phyloP scores from a whole-genome alignment of 1,140 invertebrate species.

The Campoletis sonorensis region DNA sequence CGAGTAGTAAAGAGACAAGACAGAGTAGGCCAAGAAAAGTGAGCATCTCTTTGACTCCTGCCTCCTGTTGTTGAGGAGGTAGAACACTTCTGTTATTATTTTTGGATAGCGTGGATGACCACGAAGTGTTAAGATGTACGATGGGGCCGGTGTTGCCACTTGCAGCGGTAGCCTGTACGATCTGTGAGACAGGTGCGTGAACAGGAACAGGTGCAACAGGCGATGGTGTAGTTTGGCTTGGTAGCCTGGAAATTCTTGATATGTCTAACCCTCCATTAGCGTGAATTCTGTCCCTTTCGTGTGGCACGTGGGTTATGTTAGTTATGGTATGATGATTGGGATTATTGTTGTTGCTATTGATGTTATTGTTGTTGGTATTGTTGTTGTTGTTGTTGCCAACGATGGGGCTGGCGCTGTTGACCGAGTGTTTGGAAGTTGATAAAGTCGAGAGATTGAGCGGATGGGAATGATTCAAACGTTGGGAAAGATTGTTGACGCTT shows the following conservation, averaged over 20 bases:
- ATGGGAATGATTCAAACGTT: conserved; percentile 73
- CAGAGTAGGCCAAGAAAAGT: conserved; percentile 91
- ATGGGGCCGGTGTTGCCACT: conserved; percentile 59
- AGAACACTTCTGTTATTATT: conserved; percentile 56
- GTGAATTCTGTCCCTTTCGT: conserved; percentile 68
- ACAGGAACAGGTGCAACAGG: conserved; percentile 63
- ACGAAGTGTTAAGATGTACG: conserved; percentile 75
- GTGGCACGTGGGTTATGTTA: conserved; percentile 39
- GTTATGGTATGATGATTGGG: conserved; percentile 43
- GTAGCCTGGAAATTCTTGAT: conserved; percentile 72
- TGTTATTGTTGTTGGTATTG: conserved; percentile 55
- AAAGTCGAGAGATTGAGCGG: conserved; percentile 84
- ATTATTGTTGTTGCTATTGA: conserved; percentile 55
- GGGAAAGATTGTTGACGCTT: conserved; percentile 73
- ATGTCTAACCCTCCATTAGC: conserved; percentile 78
- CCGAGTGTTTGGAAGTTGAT: conserved; percentile 83
- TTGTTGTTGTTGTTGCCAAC: conserved; percentile 51
- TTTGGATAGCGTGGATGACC: conserved; percentile 74
- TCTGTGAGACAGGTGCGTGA: conserved; percentile 41
- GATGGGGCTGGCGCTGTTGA: conserved; percentile 78
- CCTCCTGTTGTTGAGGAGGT: conserved; percentile 71
- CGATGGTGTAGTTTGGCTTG: conserved; percentile 70
- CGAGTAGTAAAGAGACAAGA: conserved; percentile 88
- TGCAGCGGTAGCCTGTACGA: conserved; percentile 26
- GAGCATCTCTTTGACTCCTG: conserved; percentile 87